Base-by-base conservation (phyloP, 2,797 vertebrate genomes). In the Scleropages formosus region DNA sequence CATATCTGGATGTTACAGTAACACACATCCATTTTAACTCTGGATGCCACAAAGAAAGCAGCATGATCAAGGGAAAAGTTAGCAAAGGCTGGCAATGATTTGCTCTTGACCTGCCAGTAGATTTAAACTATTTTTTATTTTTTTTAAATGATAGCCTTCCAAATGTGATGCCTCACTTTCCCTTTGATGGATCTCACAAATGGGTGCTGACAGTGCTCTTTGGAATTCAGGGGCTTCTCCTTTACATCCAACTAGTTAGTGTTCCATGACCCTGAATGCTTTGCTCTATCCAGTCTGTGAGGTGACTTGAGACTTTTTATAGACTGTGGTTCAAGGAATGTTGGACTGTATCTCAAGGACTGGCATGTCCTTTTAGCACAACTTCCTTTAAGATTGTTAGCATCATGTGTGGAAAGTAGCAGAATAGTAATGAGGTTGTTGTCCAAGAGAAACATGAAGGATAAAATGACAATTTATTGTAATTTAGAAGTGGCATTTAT, bases 331-430 rank as follows among this genome's bases (percentile, higher is more conserved):
- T 69, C 15, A 47, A 69, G n/a, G 31, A 6, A 24, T 51, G 44
- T 20, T 69, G 51, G 69, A 47, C 51, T 44, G 66, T 16, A 66
- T 22, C 47, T 16, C 0, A 12, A 51, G 31, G 6, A 39, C 39
- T 24, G 47, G 22, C 16, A 53, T 20, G 51, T 51, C 20, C 13
- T 51, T 49, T 69, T 66, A 69, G 22, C 46, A 46, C 0, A 47
- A 66, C 66, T 51, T 69, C 20, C 26, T 69, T 13, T 51, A 47
- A 69, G 20, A 26, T 69, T 47, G 51, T 49, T 47, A 18, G 15
- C 0, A 11, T 2, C 6, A 31, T 39, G 31, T 39, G 31, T 39
- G 2, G 2, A 39, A 6, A 31, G 31, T 39, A 39, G 31, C 31
- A 39, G 2, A 6, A 6, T 31, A 6, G 6, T 6, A 69, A 47